A percentile compares a stretch with the other conserved stretches of the same genome.
phyloP scores from a whole-genome alignment of 1,140 invertebrate genomes.

The Temnothorax nylanderi region DNA sequence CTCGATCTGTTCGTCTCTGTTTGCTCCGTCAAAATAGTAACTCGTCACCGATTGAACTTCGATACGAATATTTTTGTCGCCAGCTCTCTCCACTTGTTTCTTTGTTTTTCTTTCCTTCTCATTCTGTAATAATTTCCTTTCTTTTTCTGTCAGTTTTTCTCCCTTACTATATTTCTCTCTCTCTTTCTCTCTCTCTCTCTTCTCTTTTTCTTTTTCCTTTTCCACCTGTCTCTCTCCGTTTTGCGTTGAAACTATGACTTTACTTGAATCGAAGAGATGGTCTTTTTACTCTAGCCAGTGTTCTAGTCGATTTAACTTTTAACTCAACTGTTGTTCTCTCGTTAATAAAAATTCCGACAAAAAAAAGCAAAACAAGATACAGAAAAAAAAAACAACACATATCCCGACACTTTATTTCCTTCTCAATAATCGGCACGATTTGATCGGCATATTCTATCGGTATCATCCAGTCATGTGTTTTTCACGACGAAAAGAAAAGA shows the following conservation, averaged over 20 bases:
- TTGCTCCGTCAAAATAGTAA: conserved; percentile 36
- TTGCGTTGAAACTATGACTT: conserved; percentile 61
- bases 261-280: conserved; percentile 61
- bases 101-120: conserved; percentile 11
- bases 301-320: conserved; percentile 79
- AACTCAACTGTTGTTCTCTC: conserved; percentile 81
- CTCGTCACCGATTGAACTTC: conserved; percentile 45
- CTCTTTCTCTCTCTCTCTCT: neutral
- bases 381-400: conserved; percentile 65
- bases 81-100: conserved; percentile 10
- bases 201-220: neutral
- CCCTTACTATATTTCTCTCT: neutral
- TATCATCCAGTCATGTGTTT: conserved; percentile 46
- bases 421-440: conserved; percentile 46
- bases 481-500: conserved; percentile 40
- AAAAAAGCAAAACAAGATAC: conserved; percentile 62
- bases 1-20: conserved; percentile 47
- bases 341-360: conserved; percentile 79
- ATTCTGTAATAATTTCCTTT: neutral
- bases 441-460: conserved; percentile 31
- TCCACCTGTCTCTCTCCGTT: conserved; percentile 29
- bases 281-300: conserved; percentile 76
- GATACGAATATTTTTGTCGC: conserved; percentile 52
- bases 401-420: conserved; percentile 70
- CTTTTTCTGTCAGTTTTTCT: neutral